Base-by-base conservation (phyloP, 37 sponge, comb jelly and placozoan species). In the Crambe crambe region DNA sequence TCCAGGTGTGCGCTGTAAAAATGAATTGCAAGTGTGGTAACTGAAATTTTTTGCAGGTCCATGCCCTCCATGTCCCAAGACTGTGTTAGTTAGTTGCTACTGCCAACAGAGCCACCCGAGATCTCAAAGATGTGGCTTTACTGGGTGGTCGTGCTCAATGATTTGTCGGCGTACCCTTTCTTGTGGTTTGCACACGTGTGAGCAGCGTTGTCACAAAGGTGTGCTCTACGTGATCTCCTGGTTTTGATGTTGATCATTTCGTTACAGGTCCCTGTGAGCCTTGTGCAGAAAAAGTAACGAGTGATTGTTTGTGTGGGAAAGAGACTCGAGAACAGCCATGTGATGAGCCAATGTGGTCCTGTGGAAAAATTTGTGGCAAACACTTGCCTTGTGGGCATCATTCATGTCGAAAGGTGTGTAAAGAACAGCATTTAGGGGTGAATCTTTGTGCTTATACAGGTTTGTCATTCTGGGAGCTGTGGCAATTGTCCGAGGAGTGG, bases 11-110 rank as follows among this genome's bases (percentile, higher is more conserved):
- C 22, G 21, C 42, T 38, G 35, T 42, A 77, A 21, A 26, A 9
- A 21, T 21, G 25, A 9, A 60, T 9, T n/a, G 61, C 23, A 9
- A 25, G 4, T n/a, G 17, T 60, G 61, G 6, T 60, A 25, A 21
- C 6, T 26, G 5, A 25, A 21, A 26, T 9, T 67, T 57, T 51
- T 21, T 64, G 25, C 89, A 94, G 94, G 96, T 43, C 77, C 93
- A n/a, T 97, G 98, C 70, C 98, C 98, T 35, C 92, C 95, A 5
- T 97, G 98, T 79, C 98, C 98, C 25, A 86, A 83, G 58, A 92
- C 82, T 12, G 78, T 91, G 25, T 3, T 22, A 0, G 63, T 80
- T n/a, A 56, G 64, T 1, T 97, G 98, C 62, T 90, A 83, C 76
- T 97, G 98, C 82, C 86, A 89, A 34, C 72, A 69, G 38, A 65